Evolutionary conservation across 2,888 invertebrate species (phyloP), one percentile per base, ranked within the genome.

Genomic region (Camponotus fellah): DNA sequence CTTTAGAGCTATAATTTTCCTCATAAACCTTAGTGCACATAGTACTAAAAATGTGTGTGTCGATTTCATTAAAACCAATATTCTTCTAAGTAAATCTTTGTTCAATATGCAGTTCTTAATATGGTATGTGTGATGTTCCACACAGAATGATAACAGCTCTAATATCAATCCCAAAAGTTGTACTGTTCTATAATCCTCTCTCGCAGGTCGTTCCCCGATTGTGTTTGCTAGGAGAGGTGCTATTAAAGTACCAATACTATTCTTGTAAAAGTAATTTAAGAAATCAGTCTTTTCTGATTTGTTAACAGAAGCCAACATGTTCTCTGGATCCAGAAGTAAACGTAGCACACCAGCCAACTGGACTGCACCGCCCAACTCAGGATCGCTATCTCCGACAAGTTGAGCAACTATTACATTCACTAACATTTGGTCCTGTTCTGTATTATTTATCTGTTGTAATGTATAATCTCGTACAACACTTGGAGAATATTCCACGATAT

Each of bases 211-310:
- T 92, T 98, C 98, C 86, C 98, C 98, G 21, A 97, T 97, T 49
- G 99, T 99, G 95, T 99, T 99, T 85, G 98, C 97, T 94, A 99
- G 95, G 82, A 99, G 95, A n/a, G 99, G 99, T 83, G 98, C 99
- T 95, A 99, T 98, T 92, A 99, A 96, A 79, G 98, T 98, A 95
- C 99, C 98, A 96, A 99, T 98, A 96, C 99, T 99, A 95, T 99
- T 98, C 95, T 99, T 99, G 96, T 99, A 99, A 95, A 99, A 99
- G 95, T 99, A 99, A 95, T 98, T 98, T 81, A 99, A 96, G 95
- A 99, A 99, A 95, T 99, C 99, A 26, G 98, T 98, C 95, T 99
- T 99, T 96, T 99, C 99, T 82, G 98, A 98, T 95, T 99, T 99
- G 95, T 98, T 98, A 79, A 97, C 97, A 79, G 98, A 97, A 82